These are phyloP conservation scores for Calosoma granatense DNA, from an alignment of 1,140 invertebrate genomes.

Conservation along the genomic window DNA sequence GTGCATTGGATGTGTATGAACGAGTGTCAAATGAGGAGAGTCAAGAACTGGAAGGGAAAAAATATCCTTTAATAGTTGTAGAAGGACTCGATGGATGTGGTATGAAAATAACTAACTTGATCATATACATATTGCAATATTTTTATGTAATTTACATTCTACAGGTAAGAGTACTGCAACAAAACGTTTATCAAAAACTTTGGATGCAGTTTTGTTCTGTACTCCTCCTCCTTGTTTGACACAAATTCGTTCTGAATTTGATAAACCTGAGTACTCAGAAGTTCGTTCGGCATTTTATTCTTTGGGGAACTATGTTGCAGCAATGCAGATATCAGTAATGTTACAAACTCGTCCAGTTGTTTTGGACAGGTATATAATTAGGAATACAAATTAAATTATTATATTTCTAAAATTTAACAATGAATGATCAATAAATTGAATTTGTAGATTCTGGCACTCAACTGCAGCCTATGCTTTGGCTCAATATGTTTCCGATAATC, in stretches of 20 bases:
- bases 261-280: conserved; percentile 15
- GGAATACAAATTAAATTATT: no score
- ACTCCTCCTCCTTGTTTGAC: conserved; percentile 25
- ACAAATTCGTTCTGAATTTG: conserved; percentile 23
- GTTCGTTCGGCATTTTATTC: conserved; percentile 27
- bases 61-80: conserved; percentile 24
- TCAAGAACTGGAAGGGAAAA: conserved; percentile 10
- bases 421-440: not conserved
- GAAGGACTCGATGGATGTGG: conserved; percentile 32
- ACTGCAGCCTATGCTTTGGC: conserved; percentile 32
- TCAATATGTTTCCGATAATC: conserved; percentile 21
- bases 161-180: conserved; percentile 26
- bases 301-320: conserved; percentile 32
- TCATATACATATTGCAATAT: not conserved
- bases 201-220: conserved; percentile 18
- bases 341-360: conserved; percentile 25
- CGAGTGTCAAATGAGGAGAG: not conserved
- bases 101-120: conserved; percentile 13
- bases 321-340: conserved; percentile 20
- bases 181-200: conserved; percentile 20
- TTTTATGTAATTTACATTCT: conserved; percentile 15
- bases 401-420: not conserved
- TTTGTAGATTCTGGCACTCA: conserved; percentile 34
- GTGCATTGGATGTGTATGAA: not conserved
- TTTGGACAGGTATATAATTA: conserved; percentile 25